Base-by-base conservation (phyloP, 2,888 invertebrate genomes). In the Halictus quadricinctus region DNA sequence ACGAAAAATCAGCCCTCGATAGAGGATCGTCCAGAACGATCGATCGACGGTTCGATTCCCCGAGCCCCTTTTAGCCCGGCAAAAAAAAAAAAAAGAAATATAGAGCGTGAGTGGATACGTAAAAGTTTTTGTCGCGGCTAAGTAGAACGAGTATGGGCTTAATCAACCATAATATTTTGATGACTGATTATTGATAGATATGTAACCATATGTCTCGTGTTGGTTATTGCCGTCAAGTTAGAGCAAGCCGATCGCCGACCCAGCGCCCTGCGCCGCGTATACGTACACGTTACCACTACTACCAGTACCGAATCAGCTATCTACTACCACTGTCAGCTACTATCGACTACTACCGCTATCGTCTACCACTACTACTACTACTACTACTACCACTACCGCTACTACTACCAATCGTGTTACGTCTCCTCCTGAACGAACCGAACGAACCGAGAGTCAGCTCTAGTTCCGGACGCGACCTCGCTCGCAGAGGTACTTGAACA, bases 231-330 rank as follows among this genome's bases (percentile, higher is more conserved):
- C 93, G 91, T 92, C 93, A 94, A 94, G 94, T 94, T 94, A 94
- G 94, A 93, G 94, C 94, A 94, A 94, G 93, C 93, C 93, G 93
- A 91, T 92, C 93, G 92, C 92, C 93, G 91, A 93, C 90, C 93
- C 93, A 94, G 94, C 94, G 93, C 92, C 93, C 93, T 93, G 91
- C 93, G 93, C 91, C 94, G 94, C 94, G 94, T 93, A 93, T 93
- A 93, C 92, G 93, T 94, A 94, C 93, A 94, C 93, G 93, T 93
- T 93, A 93, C 93, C 93, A 93, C 93, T 92, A 93, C 89, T 83
- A 87, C 89, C 84, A 86, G 88, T 87, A 94, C 93, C 93, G 92
- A 93, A 93, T 93, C 93, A 93, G 91, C 93, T 93, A 92, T 92
- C 92, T 92, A 92, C 93, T 91, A 92, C 92, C 91, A 92, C 92